Evolutionary conservation across 2,113 vertebrate species (phyloP).

Genomic region (Calidris pygmaea): DNA sequence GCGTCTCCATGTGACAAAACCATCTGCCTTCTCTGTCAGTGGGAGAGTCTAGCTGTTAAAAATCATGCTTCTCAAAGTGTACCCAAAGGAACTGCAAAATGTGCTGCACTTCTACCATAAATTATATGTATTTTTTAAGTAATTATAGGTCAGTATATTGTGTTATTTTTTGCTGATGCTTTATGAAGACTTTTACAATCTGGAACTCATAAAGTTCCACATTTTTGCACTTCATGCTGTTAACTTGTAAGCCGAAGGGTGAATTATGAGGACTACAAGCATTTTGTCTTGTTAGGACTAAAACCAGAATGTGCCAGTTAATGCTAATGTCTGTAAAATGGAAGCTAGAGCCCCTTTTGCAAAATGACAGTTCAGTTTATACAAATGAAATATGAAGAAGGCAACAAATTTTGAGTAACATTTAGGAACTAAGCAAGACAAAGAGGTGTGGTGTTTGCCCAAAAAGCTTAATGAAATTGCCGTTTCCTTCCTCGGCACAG

Average conservation of each 20-base stretch:
- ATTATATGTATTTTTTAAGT: not conserved
- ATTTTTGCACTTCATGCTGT: not conserved
- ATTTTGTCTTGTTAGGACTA: not conserved
- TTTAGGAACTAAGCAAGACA: not conserved
- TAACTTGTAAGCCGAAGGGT: not conserved
- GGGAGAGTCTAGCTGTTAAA: not conserved
- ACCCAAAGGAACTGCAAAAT: not conserved
- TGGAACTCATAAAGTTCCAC: not conserved
- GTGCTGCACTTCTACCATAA: not conserved
- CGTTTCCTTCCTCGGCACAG: not conserved
- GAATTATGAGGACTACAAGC: not conserved
- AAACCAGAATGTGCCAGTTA: not conserved
- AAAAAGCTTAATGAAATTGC: constrained; percentile 10
- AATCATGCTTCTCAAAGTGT: not conserved
- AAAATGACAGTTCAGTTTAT: not conserved
- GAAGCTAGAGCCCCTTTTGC: not conserved
- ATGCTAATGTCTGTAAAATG: not conserved
- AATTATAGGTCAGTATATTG: not conserved
- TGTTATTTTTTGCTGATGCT: not conserved
- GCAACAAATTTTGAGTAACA: not conserved
- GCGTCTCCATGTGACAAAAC: fast-evolving
- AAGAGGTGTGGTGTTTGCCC: not conserved
- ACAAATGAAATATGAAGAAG: not conserved
- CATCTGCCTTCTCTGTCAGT: not conserved
- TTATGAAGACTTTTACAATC: not conserved